Conservation (phyloP, 1,140 invertebrate genomes). For the Periplaneta americana region DNA sequence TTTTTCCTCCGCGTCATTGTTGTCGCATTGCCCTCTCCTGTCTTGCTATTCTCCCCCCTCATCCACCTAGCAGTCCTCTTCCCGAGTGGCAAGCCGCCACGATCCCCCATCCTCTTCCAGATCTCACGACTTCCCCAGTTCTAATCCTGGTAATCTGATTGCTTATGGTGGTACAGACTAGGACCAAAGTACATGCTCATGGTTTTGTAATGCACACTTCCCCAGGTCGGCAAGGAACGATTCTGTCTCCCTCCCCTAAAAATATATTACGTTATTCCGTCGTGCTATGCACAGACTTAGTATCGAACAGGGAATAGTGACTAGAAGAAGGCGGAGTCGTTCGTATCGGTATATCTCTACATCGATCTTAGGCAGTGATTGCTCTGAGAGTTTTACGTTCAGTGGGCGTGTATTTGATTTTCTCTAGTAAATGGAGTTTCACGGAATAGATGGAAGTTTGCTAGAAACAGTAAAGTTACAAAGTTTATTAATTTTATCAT, state of each 20-base stretch:
- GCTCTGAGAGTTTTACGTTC: background rate
- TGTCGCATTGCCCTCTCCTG: background rate
- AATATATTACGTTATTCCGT: background rate
- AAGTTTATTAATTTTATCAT: background rate
- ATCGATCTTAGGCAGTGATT: background rate
- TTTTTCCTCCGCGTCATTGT: background rate
- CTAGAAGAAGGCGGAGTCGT: background rate
- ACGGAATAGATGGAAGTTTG: background rate
- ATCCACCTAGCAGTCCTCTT: no score
- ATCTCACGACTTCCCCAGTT: background rate
- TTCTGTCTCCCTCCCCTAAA: background rate
- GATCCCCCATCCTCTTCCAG: background rate
- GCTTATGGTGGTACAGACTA: background rate
- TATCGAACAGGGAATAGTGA: background rate
- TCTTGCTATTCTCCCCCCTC: background rate
- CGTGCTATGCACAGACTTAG: background rate
- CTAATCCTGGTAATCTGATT: conserved; percentile 8
- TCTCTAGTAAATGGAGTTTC: background rate
- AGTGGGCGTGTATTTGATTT: background rate
- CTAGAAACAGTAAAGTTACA: background rate
- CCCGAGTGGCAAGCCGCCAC: background rate
- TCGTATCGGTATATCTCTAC: background rate
- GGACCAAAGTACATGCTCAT: background rate
- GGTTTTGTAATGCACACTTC: background rate
- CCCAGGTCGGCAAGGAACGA: background rate